Evolutionary conservation across 2,797 vertebrate species (phyloP).

Genomic region (Chelon labrosus): DNA sequence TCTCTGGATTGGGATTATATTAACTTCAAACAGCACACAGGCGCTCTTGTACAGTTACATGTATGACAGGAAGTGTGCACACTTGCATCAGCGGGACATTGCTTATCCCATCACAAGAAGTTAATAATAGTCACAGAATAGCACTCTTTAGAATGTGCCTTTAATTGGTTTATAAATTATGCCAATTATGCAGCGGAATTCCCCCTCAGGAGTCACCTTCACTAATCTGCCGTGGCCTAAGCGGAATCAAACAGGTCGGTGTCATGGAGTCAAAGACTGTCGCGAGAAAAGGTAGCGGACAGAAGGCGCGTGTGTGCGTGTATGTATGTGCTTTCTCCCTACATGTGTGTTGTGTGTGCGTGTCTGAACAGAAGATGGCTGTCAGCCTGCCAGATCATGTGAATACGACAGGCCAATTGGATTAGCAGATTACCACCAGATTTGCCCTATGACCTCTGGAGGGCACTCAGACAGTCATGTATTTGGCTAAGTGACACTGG

Average conservation of each 20-base stretch:
- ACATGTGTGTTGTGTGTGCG: constrained; percentile 38
- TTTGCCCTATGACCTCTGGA: constrained; percentile 81
- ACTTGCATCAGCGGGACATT: constrained; percentile 50
- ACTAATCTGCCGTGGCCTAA: constrained; percentile 81
- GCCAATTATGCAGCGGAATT: constrained; percentile 82
- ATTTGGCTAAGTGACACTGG: constrained; percentile 71
- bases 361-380: constrained; percentile 59
- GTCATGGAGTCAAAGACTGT: constrained; percentile 72
- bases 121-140: constrained; percentile 81
- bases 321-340: constrained; percentile 26
- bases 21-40: constrained; percentile 55
- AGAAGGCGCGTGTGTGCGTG: constrained; percentile 43
- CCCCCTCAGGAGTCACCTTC: constrained; percentile 83
- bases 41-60: constrained; percentile 42
- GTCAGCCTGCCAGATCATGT: constrained; percentile 80
- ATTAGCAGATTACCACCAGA: constrained; percentile 86
- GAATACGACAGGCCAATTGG: constrained; percentile 83
- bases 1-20: constrained; percentile 49
- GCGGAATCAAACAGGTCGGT: constrained; percentile 76
- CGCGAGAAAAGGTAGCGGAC: constrained; percentile 51
- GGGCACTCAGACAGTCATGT: constrained; percentile 73
- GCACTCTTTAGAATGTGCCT: constrained; percentile 75
- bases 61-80: constrained; percentile 62
- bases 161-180: constrained; percentile 86
- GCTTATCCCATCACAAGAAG: constrained; percentile 78